These are phyloP conservation scores for Columbina picui DNA, from an alignment of 2,113 vertebrate species.

Conservation along the genomic window DNA sequence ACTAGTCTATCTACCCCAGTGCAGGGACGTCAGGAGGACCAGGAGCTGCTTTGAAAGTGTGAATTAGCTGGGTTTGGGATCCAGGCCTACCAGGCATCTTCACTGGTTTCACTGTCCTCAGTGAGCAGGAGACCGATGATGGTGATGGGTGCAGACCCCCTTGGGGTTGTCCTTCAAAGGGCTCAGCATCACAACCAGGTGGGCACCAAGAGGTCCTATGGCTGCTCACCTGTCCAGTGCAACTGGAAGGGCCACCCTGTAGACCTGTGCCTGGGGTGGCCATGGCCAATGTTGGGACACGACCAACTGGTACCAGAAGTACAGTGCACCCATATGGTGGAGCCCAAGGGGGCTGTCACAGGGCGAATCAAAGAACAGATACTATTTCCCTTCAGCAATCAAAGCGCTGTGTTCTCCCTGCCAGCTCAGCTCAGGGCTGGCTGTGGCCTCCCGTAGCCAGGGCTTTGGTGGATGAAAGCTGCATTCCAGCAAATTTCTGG, in stretches of 20 bases:
- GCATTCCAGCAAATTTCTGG: neutral
- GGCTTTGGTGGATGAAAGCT: neutral
- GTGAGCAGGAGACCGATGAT: neutral
- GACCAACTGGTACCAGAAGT: neutral
- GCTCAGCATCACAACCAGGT: neutral
- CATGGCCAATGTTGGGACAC: fast-evolving
- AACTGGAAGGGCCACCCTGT: neutral
- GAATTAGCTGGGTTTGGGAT: neutral
- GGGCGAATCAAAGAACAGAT: neutral
- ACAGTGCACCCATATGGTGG: fast-evolving
- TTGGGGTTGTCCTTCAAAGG: neutral
- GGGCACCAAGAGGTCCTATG: neutral
- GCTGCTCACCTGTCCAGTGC: neutral
- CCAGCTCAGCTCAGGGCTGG: neutral
- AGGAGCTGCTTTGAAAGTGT: neutral
- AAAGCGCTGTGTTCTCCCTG: neutral
- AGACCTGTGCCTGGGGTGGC: neutral
- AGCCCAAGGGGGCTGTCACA: neutral
- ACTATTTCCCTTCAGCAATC: neutral
- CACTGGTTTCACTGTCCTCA: neutral
- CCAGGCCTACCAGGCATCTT: neutral
- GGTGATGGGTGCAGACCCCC: neutral
- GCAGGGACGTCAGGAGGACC: neutral
- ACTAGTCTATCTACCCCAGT: neutral
- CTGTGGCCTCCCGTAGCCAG: neutral